phyloP scores from a whole-genome alignment of 2,888 invertebrate species.

The Lydus trimaculatus region DNA sequence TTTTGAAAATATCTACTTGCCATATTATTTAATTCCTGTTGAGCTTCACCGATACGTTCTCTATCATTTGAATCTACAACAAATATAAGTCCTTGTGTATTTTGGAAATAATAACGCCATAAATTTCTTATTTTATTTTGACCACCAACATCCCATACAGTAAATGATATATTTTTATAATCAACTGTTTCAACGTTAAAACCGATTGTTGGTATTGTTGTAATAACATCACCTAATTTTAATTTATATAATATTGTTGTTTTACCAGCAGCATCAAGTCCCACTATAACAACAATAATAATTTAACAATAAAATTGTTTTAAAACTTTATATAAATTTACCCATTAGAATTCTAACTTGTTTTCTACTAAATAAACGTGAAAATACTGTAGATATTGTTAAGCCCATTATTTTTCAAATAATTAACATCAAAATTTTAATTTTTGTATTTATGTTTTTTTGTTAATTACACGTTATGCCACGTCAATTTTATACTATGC shows the following conservation, averaged over 20 bases:
- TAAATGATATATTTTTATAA: conserved; percentile 99
- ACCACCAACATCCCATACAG: conserved; percentile 99
- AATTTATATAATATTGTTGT: conserved; percentile 97
- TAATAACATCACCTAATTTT: conserved; percentile 97
- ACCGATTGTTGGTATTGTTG: conserved; percentile 98
- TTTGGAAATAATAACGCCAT: conserved; percentile 99
- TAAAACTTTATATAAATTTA: conserved; percentile 55
- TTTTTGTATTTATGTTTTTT: no score
- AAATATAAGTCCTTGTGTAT: conserved; percentile 96
- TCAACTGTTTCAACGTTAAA: conserved; percentile 99
- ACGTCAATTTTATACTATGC: conserved; percentile 29
- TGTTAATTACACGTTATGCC: conserved; percentile 19
- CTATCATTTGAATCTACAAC: conserved; percentile 99
- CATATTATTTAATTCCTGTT: conserved; percentile 47
- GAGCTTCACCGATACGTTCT: conserved; percentile 87
- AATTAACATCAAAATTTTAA: neutral
- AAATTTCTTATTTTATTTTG: conserved; percentile 98
- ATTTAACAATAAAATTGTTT: no score
- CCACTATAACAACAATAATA: conserved; percentile 69
- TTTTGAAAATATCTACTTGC: neutral
- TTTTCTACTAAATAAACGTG: conserved; percentile 95
- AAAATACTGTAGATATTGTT: conserved; percentile 91
- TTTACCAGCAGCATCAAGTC: conserved; percentile 98
- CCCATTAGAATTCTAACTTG: conserved; percentile 99
- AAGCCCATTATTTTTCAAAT: conserved; percentile 84